A percentile compares a stretch with the other conserved stretches of the same genome.
Evolutionary conservation across 2,113 vertebrate species (phyloP).

Genomic region (Salvator merianae): DNA sequence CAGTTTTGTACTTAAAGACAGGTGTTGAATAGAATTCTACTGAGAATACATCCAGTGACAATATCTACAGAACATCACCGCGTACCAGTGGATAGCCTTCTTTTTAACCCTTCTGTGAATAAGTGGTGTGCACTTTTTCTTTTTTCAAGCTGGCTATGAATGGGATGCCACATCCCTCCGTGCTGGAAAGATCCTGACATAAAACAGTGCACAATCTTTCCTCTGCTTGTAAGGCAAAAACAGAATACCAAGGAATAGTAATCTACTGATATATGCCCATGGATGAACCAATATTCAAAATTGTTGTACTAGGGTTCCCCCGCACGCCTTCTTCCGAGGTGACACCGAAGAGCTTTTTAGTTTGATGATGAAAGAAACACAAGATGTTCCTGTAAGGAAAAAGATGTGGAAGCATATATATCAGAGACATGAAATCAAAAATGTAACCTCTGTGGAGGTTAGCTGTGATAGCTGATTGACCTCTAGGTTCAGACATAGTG

Average conservation of each 20-base stretch:
- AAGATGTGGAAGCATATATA: too few species aligned
- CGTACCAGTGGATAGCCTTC: conserved; percentile 75
- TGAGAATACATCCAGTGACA: conserved; percentile 91
- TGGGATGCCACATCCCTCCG: neutral
- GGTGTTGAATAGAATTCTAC: conserved; percentile 93
- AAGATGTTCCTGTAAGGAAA: too few species aligned
- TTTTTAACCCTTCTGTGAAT: conserved; percentile 75
- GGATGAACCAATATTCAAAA: too few species aligned
- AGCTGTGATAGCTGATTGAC: neutral
- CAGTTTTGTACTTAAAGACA: conserved; percentile 95
- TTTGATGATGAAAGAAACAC: too few species aligned
- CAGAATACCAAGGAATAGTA: neutral
- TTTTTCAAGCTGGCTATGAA: conserved; percentile 27
- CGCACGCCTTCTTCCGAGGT: too few species aligned
- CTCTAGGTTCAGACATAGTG: neutral
- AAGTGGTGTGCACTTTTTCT: conserved; percentile 14
- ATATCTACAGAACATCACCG: conserved; percentile 87
- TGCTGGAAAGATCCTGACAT: neutral
- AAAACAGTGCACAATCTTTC: neutral
- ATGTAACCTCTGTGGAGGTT: neutral
- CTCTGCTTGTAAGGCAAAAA: neutral
- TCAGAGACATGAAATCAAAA: too few species aligned
- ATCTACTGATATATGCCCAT: too few species aligned
- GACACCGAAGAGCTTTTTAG: too few species aligned
- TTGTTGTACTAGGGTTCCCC: too few species aligned